These are phyloP conservation scores for Marasmarcha lunaedactyla DNA, from an alignment of 2,888 invertebrate species.

Conservation along the genomic window DNA sequence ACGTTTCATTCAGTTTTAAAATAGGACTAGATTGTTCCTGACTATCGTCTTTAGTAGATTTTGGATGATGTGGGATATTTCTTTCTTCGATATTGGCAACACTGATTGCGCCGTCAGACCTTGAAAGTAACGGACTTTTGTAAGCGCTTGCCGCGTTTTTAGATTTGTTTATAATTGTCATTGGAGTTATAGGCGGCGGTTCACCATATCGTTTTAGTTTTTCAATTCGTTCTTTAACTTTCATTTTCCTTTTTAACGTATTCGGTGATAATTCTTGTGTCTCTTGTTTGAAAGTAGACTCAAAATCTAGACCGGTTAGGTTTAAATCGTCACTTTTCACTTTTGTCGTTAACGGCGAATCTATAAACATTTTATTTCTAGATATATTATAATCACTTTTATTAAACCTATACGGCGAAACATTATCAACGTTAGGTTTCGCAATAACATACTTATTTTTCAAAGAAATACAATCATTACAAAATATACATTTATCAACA, in stretches of 20 bases:
- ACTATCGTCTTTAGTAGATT: conserved; percentile 18
- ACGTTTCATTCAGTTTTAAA: conserved; percentile 27
- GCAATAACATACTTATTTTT: conserved; percentile 32
- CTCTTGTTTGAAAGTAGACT: conserved; percentile 49
- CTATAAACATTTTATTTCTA: conserved; percentile 37
- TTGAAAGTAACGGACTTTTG: conserved; percentile 39
- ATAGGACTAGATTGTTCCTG: conserved; percentile 28
- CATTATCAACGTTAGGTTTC: conserved; percentile 26
- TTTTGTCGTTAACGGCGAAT: conserved; percentile 31
- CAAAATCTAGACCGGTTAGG: conserved; percentile 53
- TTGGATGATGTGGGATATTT: conserved; percentile 12
- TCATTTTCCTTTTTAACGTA: conserved; percentile 32
- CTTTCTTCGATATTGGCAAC: conserved; percentile 21
- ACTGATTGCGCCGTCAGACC: conserved; percentile 17
- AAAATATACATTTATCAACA: conserved; percentile 28
- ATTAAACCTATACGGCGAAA: conserved; percentile 43
- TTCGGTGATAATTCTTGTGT: conserved; percentile 35
- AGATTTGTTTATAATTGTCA: conserved; percentile 46
- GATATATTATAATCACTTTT: conserved; percentile 32
- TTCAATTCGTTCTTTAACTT: conserved; percentile 50
- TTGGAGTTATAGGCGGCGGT: conserved; percentile 65
- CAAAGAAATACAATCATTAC: conserved; percentile 34
- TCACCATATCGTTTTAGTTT: conserved; percentile 65
- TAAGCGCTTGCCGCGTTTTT: conserved; percentile 41
- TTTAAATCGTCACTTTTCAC: conserved; percentile 27